Evolutionary conservation across 2,797 vertebrate species (phyloP).

Genomic region (Orientallactaga sibirica): DNA sequence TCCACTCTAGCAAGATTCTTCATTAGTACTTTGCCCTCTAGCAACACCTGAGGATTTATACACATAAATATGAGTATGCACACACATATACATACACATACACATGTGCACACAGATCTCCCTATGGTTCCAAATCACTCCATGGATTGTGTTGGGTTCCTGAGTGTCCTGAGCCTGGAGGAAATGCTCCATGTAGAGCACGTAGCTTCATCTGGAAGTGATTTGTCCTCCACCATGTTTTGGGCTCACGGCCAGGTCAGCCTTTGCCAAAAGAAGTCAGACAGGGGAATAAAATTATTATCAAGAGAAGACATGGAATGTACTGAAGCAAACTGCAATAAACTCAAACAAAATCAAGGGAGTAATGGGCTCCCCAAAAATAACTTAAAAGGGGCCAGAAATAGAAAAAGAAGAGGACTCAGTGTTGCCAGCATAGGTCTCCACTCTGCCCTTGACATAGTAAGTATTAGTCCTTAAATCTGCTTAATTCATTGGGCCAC

Average conservation of each 20-base stretch:
- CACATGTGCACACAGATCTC: slow-evolving; percentile 61
- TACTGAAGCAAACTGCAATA: slow-evolving; percentile 84
- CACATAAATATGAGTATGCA: background rate
- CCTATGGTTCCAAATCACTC: slow-evolving; percentile 83
- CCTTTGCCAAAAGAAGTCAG: slow-evolving; percentile 88
- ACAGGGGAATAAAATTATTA: slow-evolving; percentile 89
- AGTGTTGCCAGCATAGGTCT: slow-evolving; percentile 17
- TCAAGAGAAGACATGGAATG: slow-evolving; percentile 84
- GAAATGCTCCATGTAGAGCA: slow-evolving; percentile 87
- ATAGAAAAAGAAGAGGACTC: slow-evolving; percentile 67
- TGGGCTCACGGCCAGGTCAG: slow-evolving; percentile 88
- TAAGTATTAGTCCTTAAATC: slow-evolving; percentile 65
- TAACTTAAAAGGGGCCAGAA: slow-evolving; percentile 42
- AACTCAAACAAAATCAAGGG: slow-evolving; percentile 79
- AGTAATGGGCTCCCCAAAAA: slow-evolving; percentile 74
- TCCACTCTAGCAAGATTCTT: background rate
- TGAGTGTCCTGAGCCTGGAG: slow-evolving; percentile 84
- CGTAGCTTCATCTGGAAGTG: slow-evolving; percentile 91
- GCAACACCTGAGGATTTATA: slow-evolving; percentile 73
- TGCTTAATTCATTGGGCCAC: slow-evolving; percentile 72
- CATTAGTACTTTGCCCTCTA: slow-evolving; percentile 41
- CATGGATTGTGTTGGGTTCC: slow-evolving; percentile 85
- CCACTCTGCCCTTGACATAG: background rate
- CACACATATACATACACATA: background rate
- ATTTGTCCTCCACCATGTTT: slow-evolving; percentile 91